Base-by-base conservation (phyloP, 1,140 invertebrate genomes). In the Drosophila sproati region DNA sequence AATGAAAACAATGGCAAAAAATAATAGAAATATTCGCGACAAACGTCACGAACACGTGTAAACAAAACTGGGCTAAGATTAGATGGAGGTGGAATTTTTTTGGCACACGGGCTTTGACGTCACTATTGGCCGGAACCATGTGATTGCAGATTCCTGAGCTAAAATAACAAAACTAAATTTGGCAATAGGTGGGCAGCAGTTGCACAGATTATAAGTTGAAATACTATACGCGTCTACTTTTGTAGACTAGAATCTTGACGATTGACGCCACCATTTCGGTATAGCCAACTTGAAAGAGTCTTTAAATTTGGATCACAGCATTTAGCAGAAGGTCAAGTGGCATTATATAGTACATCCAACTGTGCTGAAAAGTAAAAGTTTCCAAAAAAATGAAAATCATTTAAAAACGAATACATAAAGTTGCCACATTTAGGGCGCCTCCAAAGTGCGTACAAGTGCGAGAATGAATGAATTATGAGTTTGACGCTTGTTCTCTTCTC, bases 401-500 rank as follows among this genome's bases (percentile, higher is more conserved):
- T 52, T 39, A 51, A 39, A n/a, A 28, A 5, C n/a, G 5, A 28
- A 47, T 47, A 47, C 20, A 20, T 20, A 3, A 47, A 28, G 5
- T 43, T 6, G 8, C 39, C 6, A 20, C 20, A 20, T 20, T 0
- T n/a, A 3, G 12, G 37, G 34, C 28, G 3, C 35, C 3, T 2
- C 5, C 8, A 55, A 20, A 35, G 67, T 35, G 52, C 47, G 67
- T 35, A 60, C 47, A 7, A 59, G 63, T 80, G 78, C 47, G 32
- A 60, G 50, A 77, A 77, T 80, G 81, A 83, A 73, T 83, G 81
- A 80, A 78, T 77, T 80, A 80, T 80, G 57, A 63, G 77, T 59
- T 77, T 67, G 28, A 34, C 43, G 31, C 56, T 7, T 41, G 37
- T 39, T 29, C 29, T 41, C 20, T 12, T 57, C 28, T 37, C 7